Evolutionary conservation across 2,113 vertebrate species (phyloP).

Genomic region (Bujurquina vittata): DNA sequence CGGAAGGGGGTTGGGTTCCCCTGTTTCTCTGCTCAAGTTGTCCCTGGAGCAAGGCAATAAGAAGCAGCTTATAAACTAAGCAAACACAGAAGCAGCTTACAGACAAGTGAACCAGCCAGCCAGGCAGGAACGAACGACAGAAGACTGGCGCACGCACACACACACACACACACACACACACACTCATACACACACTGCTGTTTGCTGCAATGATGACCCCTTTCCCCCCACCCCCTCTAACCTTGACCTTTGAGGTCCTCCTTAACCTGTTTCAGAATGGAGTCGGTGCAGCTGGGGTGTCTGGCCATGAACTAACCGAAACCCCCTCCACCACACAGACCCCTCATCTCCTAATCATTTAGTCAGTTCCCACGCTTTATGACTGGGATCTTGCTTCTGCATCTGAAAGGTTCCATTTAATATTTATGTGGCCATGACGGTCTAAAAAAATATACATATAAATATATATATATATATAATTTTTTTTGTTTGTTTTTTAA

Average conservation of each 20-base stretch:
- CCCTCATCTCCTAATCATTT: conserved; percentile 56
- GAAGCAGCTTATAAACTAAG: conserved; percentile 76
- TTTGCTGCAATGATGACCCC: conserved; percentile 9
- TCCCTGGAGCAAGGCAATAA: conserved; percentile 74
- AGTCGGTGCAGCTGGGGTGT: conserved; percentile 83
- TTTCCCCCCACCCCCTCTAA: conserved; percentile 70
- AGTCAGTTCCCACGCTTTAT: conserved; percentile 75
- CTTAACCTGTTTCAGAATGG: conserved; percentile 81
- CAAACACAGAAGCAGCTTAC: conserved; percentile 69
- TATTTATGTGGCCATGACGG: conserved; percentile 66
- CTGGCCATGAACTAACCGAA: conserved; percentile 75
- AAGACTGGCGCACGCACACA: conserved; percentile 54
- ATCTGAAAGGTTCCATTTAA: conserved; percentile 61
- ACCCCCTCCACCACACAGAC: conserved; percentile 63
- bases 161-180: conserved; percentile 47
- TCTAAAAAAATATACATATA: neutral
- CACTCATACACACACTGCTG: neutral
- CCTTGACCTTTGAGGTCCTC: conserved; percentile 83
- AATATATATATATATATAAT: too few relatives aligned
- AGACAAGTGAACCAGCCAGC: conserved; percentile 60
- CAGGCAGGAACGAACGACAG: conserved; percentile 57
- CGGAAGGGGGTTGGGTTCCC: conserved; percentile 51
- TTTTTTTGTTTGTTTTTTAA: neutral
- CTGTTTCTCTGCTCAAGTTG: conserved; percentile 46
- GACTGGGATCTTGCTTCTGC: conserved; percentile 50